Evolutionary conservation across 2,113 vertebrate genomes (phyloP).

Genomic region (Uropsilus gracilis): DNA sequence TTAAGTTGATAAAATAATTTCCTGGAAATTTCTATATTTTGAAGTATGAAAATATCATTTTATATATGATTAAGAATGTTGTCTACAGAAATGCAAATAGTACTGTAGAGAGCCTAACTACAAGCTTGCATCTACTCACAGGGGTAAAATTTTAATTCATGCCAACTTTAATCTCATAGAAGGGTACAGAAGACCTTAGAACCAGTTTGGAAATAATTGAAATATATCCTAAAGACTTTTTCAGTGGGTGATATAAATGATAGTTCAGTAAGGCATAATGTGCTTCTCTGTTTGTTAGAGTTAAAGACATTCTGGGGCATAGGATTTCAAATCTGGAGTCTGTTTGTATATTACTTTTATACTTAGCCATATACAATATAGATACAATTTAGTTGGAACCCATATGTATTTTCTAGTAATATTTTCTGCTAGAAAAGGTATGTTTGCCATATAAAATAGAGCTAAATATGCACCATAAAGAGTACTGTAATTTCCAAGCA

Average conservation of each 20-base stretch:
- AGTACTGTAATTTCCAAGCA: not conserved
- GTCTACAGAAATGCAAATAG: not conserved
- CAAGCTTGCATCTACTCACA: not conserved
- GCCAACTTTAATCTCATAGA: slow-evolving; percentile 21
- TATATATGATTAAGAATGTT: slow-evolving; percentile 39
- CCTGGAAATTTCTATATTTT: slow-evolving; percentile 19
- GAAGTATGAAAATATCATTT: not conserved
- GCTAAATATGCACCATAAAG: not conserved
- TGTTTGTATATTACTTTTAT: slow-evolving; percentile 23
- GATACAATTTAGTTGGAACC: not conserved
- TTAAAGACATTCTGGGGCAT: slow-evolving; percentile 19
- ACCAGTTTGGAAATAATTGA: not conserved
- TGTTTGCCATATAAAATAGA: slow-evolving; percentile 28
- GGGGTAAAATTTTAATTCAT: slow-evolving; percentile 7
- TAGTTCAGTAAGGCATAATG: not conserved
- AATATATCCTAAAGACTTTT: slow-evolving; percentile 42
- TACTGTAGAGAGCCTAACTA: not conserved
- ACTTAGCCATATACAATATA: slow-evolving; percentile 12
- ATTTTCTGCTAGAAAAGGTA: slow-evolving; percentile 42
- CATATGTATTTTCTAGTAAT: not conserved
- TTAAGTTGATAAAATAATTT: slow-evolving; percentile 38
- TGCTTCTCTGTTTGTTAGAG: not conserved
- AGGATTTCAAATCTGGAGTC: slow-evolving; percentile 28
- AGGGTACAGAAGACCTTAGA: not conserved
- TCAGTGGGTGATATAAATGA: not conserved